Base-by-base conservation (phyloP, 2,888 invertebrate species). In the Drosophila dives region DNA sequence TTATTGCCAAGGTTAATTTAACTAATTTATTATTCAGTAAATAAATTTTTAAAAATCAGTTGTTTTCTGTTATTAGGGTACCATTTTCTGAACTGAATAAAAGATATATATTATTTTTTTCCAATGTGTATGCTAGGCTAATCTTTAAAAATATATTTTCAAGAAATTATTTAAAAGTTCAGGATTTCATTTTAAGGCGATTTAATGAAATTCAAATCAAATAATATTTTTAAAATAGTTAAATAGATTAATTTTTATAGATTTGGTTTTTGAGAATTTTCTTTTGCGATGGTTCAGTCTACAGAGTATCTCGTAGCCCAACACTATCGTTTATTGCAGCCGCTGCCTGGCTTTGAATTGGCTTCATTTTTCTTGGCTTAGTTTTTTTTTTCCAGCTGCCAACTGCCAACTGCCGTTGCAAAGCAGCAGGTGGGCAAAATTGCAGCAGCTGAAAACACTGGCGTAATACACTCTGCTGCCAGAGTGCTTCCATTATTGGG, bases 301-400 rank as follows among this genome's bases (percentile, higher is more conserved):
- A 5, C 10, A 17, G 6, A 11, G 54, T 34, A 36, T 26, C 26
- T 36, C 2, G 1, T 6, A 17, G 36, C 17, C 54, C 3, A 3
- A 10, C 8, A 53, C 4, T 2, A 53, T 2, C 15, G 3, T 20
- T 2, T 4, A 8, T 23, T 45, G 15, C 15, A 33, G 20, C 15
- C 8, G 34, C 34, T 23, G n/a, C 12, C 15, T 45, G 45, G 23
- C 4, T 38, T 17, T 74, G 63, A 63, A 80, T 80, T 85, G 71
- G 65, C 75, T 67, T 74, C 75, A 84, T 75, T 84, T 86, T 89
- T 81, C 85, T 80, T 69, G 60, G 48, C 29, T 60, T 34, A 23
- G 61, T 65, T 61, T 66, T 68, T 53, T 55, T 26, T 26, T 38
- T 73, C 75, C 60, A 66, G 70, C 72, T 58, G 69, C 58, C 63